Conservation (phyloP, 2,797 vertebrate genomes). For the Poliocrania exsul region DNA sequence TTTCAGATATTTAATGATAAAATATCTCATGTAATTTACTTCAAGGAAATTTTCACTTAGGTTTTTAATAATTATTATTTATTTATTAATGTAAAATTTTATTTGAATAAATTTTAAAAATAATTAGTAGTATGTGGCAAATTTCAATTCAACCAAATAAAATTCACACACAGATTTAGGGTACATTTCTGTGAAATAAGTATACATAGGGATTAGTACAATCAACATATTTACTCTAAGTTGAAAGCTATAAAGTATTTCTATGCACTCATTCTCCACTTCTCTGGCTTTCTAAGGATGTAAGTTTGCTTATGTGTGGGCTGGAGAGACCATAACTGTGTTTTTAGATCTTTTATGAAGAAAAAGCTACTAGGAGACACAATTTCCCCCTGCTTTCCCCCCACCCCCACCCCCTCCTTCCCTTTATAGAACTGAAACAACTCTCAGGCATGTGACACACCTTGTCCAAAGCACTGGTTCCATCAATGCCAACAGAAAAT, state of each 20-base stretch:
- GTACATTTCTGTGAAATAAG: neutral
- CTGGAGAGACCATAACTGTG: neutral
- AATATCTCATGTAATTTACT: neutral
- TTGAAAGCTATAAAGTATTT: neutral
- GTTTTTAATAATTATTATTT: neutral
- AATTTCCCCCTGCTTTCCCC: no score
- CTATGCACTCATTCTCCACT: neutral
- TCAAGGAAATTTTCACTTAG: neutral
- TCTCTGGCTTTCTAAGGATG: neutral
- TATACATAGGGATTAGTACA: neutral
- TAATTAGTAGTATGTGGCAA: neutral
- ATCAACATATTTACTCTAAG: neutral
- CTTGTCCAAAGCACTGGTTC: neutral
- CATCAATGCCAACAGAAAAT: neutral
- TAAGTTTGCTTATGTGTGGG: neutral
- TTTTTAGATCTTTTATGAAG: neutral
- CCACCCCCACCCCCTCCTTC: neutral
- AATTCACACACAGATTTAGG: neutral
- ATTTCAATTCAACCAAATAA: neutral
- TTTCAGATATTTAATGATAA: neutral
- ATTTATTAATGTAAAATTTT: neutral
- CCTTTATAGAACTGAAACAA: neutral
- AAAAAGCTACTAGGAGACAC: neutral
- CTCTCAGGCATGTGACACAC: neutral
- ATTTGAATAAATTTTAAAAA: rapidly evolving